These are phyloP conservation scores for Trachymyrmex septentrionalis DNA, from an alignment of 1,140 invertebrate genomes.

Conservation along the genomic window DNA sequence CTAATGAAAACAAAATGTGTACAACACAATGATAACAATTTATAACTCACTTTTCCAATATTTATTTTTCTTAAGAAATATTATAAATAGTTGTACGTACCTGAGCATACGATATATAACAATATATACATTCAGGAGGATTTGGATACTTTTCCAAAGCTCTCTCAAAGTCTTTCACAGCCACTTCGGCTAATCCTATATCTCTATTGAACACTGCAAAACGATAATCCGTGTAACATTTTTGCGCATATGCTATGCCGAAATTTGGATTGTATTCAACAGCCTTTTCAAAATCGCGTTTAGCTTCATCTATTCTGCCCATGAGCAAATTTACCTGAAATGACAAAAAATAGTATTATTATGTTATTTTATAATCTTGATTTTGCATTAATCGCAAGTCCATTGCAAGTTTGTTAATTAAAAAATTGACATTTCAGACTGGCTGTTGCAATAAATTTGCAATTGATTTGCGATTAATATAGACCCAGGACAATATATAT, in stretches of 20 bases:
- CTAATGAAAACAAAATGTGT: not conserved
- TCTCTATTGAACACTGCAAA: conserved; percentile 88
- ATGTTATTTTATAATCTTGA: not conserved
- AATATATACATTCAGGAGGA: conserved; percentile 90
- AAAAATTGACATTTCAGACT: too few relatives aligned
- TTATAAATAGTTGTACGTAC: conserved; percentile 83
- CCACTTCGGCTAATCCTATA: conserved; percentile 87
- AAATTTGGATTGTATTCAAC: conserved; percentile 93
- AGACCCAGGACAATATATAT: too few relatives aligned
- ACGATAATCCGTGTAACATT: conserved; percentile 94
- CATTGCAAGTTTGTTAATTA: too few relatives aligned
- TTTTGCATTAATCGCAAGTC: too few relatives aligned
- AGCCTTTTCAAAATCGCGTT: conserved; percentile 94
- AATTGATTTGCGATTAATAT: too few relatives aligned
- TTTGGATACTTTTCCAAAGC: conserved; percentile 93
- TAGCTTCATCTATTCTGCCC: conserved; percentile 93
- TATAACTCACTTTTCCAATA: not conserved
- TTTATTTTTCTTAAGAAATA: conserved; percentile 34
- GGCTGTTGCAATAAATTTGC: too few relatives aligned
- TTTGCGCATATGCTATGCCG: conserved; percentile 94
- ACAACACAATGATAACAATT: conserved; percentile 12
- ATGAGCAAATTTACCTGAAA: conserved; percentile 93
- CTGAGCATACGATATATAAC: conserved; percentile 94
- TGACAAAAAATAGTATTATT: conserved; percentile 27
- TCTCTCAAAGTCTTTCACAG: conserved; percentile 91